Evolutionary conservation across 1,140 invertebrate genomes (phyloP).

Genomic region (Gonatopus flavifemur): DNA sequence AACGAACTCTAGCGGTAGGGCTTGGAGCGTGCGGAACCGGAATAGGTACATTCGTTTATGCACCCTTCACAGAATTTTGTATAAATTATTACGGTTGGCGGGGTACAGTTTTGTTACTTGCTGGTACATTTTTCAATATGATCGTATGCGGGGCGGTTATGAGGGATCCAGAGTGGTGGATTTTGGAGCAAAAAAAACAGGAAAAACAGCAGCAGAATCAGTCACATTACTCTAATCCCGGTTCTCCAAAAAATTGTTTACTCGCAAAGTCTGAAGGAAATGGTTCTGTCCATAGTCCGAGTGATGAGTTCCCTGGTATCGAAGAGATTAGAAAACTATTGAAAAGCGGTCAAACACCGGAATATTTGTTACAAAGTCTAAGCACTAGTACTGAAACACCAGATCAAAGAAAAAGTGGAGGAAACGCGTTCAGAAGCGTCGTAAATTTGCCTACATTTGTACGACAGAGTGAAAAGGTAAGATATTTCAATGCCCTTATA

Average conservation of each 20-base stretch:
- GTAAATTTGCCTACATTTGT: constrained; percentile 76
- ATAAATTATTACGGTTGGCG: constrained; percentile 83
- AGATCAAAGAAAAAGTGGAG: constrained; percentile 34
- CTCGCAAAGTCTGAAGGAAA: constrained; percentile 44
- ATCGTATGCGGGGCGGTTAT: constrained; percentile 87
- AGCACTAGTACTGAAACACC: constrained; percentile 58
- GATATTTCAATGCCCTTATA: no score
- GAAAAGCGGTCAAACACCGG: constrained; percentile 65
- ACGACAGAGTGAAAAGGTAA: constrained; percentile 68
- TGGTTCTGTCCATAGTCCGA: constrained; percentile 54
- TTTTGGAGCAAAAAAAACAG: constrained; percentile 63
- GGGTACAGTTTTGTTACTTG: constrained; percentile 79
- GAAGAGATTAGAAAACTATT: constrained; percentile 70
- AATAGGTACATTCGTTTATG: constrained; percentile 83
- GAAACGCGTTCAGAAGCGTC: constrained; percentile 62
- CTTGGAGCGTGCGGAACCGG: constrained; percentile 89
- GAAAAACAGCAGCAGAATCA: constrained; percentile 53
- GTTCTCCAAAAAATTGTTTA: constrained; percentile 45
- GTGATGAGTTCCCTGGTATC: constrained; percentile 62
- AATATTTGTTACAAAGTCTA: constrained; percentile 68
- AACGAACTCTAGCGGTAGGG: constrained; percentile 87
- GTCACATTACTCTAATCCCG: constrained; percentile 37
- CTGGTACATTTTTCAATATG: constrained; percentile 83
- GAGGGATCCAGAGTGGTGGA: constrained; percentile 81
- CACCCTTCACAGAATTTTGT: constrained; percentile 75